Conservation (phyloP, 2,797 vertebrate genomes). For the Cichlasoma orientale region DNA sequence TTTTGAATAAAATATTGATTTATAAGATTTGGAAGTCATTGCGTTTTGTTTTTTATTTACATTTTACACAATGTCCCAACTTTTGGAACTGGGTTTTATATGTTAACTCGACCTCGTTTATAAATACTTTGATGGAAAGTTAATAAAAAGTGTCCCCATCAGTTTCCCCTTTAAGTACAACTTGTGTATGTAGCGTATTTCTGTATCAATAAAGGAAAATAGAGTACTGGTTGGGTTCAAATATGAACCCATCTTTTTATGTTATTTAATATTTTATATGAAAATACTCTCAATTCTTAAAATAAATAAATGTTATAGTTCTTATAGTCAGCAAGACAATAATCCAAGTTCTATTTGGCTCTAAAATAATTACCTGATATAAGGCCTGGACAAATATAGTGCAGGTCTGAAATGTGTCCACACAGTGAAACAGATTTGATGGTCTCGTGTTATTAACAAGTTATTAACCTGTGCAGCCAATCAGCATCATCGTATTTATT, state of each 20-base stretch:
- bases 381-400: too few species aligned
- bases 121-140: background rate
- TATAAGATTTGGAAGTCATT: too few species aligned
- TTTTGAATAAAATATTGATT: too few species aligned
- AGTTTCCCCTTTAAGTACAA: too few species aligned
- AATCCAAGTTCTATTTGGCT: too few species aligned
- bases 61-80: background rate
- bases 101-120: accelerated
- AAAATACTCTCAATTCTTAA: background rate
- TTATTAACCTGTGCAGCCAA: background rate
- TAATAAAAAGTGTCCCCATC: too few species aligned
- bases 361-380: too few species aligned
- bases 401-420: accelerated
- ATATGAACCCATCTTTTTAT: too few species aligned
- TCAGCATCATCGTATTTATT: background rate
- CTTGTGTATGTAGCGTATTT: too few species aligned
- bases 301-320: accelerated
- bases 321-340: background rate
- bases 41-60: background rate
- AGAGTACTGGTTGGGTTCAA: too few species aligned
- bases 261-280: too few species aligned
- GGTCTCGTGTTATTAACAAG: background rate
- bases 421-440: background rate
- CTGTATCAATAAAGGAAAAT: too few species aligned
- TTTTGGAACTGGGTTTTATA: background rate